phyloP scores from a whole-genome alignment of 2,888 invertebrate genomes.

The Crocallis elinguaria region DNA sequence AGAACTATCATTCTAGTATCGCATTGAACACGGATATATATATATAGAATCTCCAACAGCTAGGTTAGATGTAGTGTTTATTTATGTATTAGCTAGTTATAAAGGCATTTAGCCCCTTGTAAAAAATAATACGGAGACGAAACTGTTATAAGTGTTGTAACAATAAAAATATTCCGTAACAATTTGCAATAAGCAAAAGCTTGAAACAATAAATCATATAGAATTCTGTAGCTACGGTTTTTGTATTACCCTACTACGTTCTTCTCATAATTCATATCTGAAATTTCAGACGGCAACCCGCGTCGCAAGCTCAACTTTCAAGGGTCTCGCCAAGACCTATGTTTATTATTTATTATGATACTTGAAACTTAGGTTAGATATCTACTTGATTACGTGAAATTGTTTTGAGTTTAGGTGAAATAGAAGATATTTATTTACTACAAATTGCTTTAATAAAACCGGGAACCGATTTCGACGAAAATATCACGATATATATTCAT shows the following conservation, averaged over 20 bases:
- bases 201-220: background rate
- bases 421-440: too few species aligned
- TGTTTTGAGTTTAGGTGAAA: background rate
- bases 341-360: constrained; percentile 36
- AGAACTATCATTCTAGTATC: too few species aligned
- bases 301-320: constrained; percentile 30
- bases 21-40: too few species aligned
- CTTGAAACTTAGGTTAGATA: constrained; percentile 21
- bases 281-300: constrained; percentile 8
- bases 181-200: background rate
- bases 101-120: too few species aligned
- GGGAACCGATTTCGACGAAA: too few species aligned
- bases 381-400: constrained; percentile 8
- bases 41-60: too few species aligned
- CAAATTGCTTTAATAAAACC: too few species aligned
- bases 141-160: background rate
- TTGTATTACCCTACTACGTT: constrained; percentile 1
- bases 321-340: constrained; percentile 32
- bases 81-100: too few species aligned
- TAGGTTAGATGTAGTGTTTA: too few species aligned
- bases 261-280: constrained; percentile 10
- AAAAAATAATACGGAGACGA: too few species aligned
- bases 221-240: background rate
- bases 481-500: too few species aligned
- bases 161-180: background rate